Evolutionary conservation across 2,888 invertebrate genomes (phyloP), one percentile per base, ranked within the genome.

Genomic region (Fabriciana adippe): DNA sequence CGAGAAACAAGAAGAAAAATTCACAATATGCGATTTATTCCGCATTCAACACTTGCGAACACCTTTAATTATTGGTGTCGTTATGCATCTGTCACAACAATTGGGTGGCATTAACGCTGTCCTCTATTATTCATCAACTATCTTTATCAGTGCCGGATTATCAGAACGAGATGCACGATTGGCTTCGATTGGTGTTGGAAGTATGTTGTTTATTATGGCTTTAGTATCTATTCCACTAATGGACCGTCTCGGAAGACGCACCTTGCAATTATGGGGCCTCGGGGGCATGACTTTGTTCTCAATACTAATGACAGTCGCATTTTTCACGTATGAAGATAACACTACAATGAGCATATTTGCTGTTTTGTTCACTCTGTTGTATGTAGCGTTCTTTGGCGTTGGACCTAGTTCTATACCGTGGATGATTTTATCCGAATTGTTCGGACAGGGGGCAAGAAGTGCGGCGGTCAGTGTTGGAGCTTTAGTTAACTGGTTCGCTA

Each of bases 211-310:
- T 50, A 83, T 94, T 60, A 96, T 96, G 96, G 96, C 96, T 5
- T 82, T 96, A n/a, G 94, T 96, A 6, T 95, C 96, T 8, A 95
- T 96, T 70, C 95, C 95, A n/a, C 81, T 96, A 74, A 96, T 96
- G 94, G 96, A 96, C 81, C 90, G 94, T 18, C 90, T 95, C 54
- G 96, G 96, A 14, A 88, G 96, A 70, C 92, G 96, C 62, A 95
- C 95, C 0, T 87, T 96, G 59, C 96, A 96, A 81, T 89, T 96
- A 35, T 93, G 93, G 62, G 96, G 96, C 57, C 93, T 96, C 2
- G 95, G 93, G 6, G 96, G 96, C 60, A 96, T 96, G 96, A 94
- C 95, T 66, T 87, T 95, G 59, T 95, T 95, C 84, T 95, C 95
- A 64, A 93, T 96, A 70, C 93, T 96, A 72, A 95, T 96, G 91